These are phyloP conservation scores for Daboia siamensis DNA, from an alignment of 2,113 vertebrate genomes.

Conservation along the genomic window DNA sequence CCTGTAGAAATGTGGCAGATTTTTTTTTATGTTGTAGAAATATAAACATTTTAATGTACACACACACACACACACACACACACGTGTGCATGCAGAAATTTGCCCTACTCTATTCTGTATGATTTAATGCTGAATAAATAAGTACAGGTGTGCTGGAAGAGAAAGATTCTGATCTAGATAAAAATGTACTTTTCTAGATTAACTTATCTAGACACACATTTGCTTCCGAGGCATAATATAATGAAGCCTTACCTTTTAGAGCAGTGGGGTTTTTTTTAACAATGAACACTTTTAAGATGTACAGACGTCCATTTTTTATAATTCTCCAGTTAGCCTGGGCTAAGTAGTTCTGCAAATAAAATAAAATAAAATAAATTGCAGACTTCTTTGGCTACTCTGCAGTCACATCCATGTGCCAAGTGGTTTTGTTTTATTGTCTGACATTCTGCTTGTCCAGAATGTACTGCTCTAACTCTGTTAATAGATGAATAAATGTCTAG, in stretches of 20 bases:
- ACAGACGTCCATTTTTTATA: not conserved
- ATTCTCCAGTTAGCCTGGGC: not conserved
- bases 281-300: not conserved
- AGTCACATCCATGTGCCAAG: not conserved
- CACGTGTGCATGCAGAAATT: no score
- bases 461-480: not conserved
- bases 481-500: no score
- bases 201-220: not conserved
- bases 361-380: not conserved
- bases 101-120: no score
- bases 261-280: not conserved
- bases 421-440: not conserved
- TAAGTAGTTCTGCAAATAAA: not conserved
- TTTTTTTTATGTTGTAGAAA: not conserved
- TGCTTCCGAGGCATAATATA: not conserved
- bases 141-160: no score
- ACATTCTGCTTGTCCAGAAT: not conserved
- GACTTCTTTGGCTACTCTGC: not conserved
- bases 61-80: no score
- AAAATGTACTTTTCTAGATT: not conserved
- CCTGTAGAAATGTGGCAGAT: not conserved
- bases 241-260: not conserved
- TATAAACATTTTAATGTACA: not conserved
- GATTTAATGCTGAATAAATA: no score
- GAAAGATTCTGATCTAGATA: no score